Base-by-base conservation (phyloP, 2,888 invertebrate species). In the Amiota minor region DNA sequence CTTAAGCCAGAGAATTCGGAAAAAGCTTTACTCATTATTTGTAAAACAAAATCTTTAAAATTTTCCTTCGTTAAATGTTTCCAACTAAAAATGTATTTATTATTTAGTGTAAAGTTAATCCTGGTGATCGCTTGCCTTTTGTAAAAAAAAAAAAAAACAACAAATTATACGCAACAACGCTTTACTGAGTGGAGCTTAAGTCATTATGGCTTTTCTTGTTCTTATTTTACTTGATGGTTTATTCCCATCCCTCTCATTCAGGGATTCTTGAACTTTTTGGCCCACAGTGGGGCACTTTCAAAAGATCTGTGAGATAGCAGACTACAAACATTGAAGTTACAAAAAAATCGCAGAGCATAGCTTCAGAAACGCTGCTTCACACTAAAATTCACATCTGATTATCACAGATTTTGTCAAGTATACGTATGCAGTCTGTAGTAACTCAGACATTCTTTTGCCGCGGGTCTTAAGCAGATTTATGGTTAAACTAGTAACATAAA, bases 101-200 rank as follows among this genome's bases (percentile, higher is more conserved):
- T 1, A 8, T 8, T 35, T 35, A 35, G 16, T 53, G 53, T 16
- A 16, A 53, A 53, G 53, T 53, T 53, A 53, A 53, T 53, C 53
- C 53, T 8, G 35, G 35, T 35, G n/a, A 53, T 55, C 20, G n/a
- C 65, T 64, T 55, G 65, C 46, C 56, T 72, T 64, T 56, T 18
- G 72, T 20, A 45, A 35, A 8, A 35, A 16, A 55, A 16, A 45
- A 35, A 8, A 35, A 16, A 55, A 16, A 72, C 72, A 64, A 53
- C 20, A 35, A 72, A 72, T 72, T 16, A 72, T 55, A 55, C 65
- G 64, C 65, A 20, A 62, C 49, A 62, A 12, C 35, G 16, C 62
- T 18, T 47, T 16, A 4, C n/a, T 45, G 8, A 20, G 14, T 49
- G 71, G 9, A 53, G 14, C 53, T 53, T 14, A 53, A n/a, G 53